phyloP scores from a whole-genome alignment of 2,797 vertebrate species.

The Ptychadena robeensis region DNA sequence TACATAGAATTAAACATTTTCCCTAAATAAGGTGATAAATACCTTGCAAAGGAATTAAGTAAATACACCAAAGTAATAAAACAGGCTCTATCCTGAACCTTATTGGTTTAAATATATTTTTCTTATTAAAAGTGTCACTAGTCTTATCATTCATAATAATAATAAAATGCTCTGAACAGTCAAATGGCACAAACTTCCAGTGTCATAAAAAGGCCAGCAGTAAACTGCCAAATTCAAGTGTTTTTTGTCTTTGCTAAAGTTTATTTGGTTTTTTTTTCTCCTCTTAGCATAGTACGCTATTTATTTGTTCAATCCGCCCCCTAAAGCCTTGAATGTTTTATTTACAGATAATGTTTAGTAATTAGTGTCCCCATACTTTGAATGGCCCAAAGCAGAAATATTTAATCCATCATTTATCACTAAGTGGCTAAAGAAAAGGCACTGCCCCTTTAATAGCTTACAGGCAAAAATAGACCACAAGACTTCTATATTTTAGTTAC shows the following conservation, averaged over 20 bases:
- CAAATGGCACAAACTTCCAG: not conserved
- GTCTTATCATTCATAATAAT: not conserved
- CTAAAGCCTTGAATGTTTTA: conserved; percentile 49
- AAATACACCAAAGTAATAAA: no score
- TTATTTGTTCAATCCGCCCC: conserved; percentile 44
- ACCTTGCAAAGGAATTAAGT: no score
- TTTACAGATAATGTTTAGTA: conserved; percentile 56
- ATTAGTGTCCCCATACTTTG: conserved; percentile 44
- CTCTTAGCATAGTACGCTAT: conserved; percentile 37
- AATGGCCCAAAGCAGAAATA: conserved; percentile 49
- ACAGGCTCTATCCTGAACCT: no score
- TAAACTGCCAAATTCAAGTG: conserved; percentile 9
- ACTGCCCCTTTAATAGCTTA: conserved; percentile 45
- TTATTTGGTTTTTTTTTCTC: conserved; percentile 27
- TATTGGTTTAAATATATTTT: not conserved
- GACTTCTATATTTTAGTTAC: not conserved
- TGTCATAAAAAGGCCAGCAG: conserved; percentile 34
- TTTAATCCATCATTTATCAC: conserved; percentile 58
- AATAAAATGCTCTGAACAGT: not conserved
- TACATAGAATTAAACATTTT: no score
- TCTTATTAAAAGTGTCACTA: not conserved
- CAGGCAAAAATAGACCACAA: not conserved
- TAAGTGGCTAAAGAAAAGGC: conserved; percentile 48
- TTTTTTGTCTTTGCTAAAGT: not conserved
- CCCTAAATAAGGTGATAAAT: no score